Conservation (phyloP, 2,888 invertebrate genomes). For the Dynastes grantii region DNA sequence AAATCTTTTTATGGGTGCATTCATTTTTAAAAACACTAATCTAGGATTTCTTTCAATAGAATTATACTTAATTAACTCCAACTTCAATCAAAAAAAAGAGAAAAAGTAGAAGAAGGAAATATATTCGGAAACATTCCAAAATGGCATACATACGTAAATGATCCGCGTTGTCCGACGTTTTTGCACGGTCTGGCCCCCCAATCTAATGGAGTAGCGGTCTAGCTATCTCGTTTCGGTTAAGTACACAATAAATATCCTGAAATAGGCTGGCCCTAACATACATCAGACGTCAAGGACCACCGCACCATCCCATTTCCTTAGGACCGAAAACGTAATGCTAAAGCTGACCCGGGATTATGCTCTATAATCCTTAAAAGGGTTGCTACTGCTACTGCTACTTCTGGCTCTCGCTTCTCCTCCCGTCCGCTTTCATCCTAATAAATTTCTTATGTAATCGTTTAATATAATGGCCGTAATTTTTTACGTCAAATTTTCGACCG, state of each 20-base stretch:
- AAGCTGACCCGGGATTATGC: constrained; percentile 53
- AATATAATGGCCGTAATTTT: constrained; percentile 47
- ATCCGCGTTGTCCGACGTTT: constrained; percentile 45
- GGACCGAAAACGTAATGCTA: constrained; percentile 64
- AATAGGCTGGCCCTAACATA: constrained; percentile 68
- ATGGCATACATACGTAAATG: constrained; percentile 13
- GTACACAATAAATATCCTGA: constrained; percentile 70
- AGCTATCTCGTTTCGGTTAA: constrained; percentile 68
- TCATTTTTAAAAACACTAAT: too few relatives aligned
- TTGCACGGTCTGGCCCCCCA: constrained; percentile 40
- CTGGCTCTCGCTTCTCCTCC: neutral
- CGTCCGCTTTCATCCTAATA: constrained; percentile 42
- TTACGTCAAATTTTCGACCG: constrained; percentile 43
- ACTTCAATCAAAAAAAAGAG: neutral
- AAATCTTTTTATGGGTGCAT: too few relatives aligned
- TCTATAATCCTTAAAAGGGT: constrained; percentile 53
- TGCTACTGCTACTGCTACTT: constrained; percentile 27
- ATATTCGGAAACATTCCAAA: constrained; percentile 28
- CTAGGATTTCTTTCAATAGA: too few relatives aligned
- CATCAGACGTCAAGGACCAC: constrained; percentile 66
- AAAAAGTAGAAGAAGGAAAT: neutral
- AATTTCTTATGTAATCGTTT: constrained; percentile 51
- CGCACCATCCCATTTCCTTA: constrained; percentile 68
- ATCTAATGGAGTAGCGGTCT: constrained; percentile 53
- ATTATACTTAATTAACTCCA: neutral